Evolutionary conservation across 2,113 vertebrate genomes (phyloP), one percentile per base, ranked within the genome.

Genomic region (Rynchops niger): DNA sequence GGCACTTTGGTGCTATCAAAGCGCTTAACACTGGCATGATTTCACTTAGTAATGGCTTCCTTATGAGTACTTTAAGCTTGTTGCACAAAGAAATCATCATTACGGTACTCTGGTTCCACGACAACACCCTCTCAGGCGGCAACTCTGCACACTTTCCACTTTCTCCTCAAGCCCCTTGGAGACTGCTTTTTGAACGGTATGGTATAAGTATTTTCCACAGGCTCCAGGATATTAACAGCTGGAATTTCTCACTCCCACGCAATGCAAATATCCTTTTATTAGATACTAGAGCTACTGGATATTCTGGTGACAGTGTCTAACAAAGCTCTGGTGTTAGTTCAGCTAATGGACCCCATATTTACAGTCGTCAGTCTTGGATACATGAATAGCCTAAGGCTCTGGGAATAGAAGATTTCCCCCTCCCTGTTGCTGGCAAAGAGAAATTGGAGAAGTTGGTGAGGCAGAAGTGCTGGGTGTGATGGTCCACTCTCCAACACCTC

Each of bases 401-500:
- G 40, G 26, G 65, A 81, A 70, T 13, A 10, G 12, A 79, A 76
- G 13, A 61, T 42, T 94, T 56, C 15, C 30, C 13, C 12, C 34
- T 78, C 18, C 9, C 27, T n/a, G 2, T 22, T 7, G 3, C 42
- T 91, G 50, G 42, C 63, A 86, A 88, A 49, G 12, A 36, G 71
- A 65, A 83, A 69, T 25, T 0, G 3, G 27, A 63, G 62, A 65
- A 66, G 26, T 0, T 88, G 61, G 32, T 32, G 23, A 27, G 36
- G 43, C 14, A 78, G 50, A 81, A 84, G 15, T 16, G 27, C 29
- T 47, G 45, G 8, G 23, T 78, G 34, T n/a, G 70, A 29, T 0
- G 1, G n/a, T 78, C 15, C 8, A 15, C 20, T 21, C 22, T 40
- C 14, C 0, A 0, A 14, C 22, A 18, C 14, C 11, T 23, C 2